These are phyloP conservation scores for Alentia gelatinosa DNA, from an alignment of 2,888 invertebrate species.

Conservation along the genomic window DNA sequence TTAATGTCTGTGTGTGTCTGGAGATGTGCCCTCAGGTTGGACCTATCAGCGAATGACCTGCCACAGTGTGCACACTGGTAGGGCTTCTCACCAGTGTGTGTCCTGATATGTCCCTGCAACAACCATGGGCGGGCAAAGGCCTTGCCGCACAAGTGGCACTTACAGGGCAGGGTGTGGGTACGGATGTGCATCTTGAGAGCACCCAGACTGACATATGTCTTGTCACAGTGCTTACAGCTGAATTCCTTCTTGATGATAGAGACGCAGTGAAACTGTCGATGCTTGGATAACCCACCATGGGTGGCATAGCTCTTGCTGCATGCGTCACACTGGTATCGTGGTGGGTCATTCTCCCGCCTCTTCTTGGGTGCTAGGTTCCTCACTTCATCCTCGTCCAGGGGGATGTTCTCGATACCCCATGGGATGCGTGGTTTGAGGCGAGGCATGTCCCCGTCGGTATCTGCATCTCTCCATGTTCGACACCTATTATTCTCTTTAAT, in stretches of 20 bases:
- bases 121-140: conserved; percentile 98
- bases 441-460: background rate
- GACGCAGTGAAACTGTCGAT: conserved; percentile 96
- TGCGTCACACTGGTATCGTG: conserved; percentile 86
- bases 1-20: conserved; percentile 99
- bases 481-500: conserved; percentile 41
- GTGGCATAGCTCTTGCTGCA: conserved; percentile 98
- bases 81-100: conserved; percentile 98
- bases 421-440: background rate
- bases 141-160: conserved; percentile 97
- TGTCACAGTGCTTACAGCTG: conserved; percentile 97
- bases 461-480: background rate
- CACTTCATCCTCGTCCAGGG: background rate
- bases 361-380: background rate
- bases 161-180: conserved; percentile 98
- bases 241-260: conserved; percentile 93
- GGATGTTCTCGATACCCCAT: conserved; percentile 45
- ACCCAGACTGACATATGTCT: conserved; percentile 95
- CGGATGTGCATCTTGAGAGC: conserved; percentile 99
- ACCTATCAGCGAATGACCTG: conserved; percentile 97
- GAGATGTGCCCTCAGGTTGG: conserved; percentile 96
- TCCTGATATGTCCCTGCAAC: conserved; percentile 97
- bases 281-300: conserved; percentile 95
- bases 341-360: conserved; percentile 33
- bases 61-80: conserved; percentile 97